These are phyloP conservation scores for Mesembrinibis cayennensis DNA, from an alignment of 2,113 vertebrate genomes.

Conservation along the genomic window DNA sequence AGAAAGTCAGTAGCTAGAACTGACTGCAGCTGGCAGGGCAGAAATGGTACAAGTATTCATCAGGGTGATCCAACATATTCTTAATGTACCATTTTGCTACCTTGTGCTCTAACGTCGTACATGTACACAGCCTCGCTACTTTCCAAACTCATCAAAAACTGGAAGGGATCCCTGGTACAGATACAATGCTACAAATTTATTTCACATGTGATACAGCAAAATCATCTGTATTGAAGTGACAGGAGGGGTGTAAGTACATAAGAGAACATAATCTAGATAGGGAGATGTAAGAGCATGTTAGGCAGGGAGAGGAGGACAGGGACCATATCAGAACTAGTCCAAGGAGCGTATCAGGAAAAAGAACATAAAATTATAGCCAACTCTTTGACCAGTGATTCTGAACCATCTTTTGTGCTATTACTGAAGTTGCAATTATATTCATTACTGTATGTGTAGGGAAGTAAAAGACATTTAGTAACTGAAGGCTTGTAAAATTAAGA, in stretches of 20 bases:
- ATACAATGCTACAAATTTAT: background rate
- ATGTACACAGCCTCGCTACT: background rate
- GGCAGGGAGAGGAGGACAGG: background rate
- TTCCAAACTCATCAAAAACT: background rate
- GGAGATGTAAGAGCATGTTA: background rate
- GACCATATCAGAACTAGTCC: background rate
- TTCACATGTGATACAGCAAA: background rate
- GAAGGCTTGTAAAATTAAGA: background rate
- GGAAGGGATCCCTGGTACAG: background rate
- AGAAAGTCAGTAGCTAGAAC: constrained; percentile 41
- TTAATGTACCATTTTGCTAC: background rate
- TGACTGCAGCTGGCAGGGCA: constrained; percentile 30
- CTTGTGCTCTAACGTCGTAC: background rate
- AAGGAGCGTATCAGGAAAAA: background rate
- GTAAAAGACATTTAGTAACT: background rate
- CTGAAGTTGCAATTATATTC: background rate
- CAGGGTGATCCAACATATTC: background rate
- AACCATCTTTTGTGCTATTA: background rate
- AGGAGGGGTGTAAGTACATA: background rate
- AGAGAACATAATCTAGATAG: background rate
- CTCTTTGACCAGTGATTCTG: background rate
- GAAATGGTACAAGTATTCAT: background rate
- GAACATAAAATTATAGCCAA: background rate
- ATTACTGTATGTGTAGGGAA: background rate
- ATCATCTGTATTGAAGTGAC: background rate